phyloP scores from a whole-genome alignment of 2,888 invertebrate genomes.

The Microctonus hyperodae region DNA sequence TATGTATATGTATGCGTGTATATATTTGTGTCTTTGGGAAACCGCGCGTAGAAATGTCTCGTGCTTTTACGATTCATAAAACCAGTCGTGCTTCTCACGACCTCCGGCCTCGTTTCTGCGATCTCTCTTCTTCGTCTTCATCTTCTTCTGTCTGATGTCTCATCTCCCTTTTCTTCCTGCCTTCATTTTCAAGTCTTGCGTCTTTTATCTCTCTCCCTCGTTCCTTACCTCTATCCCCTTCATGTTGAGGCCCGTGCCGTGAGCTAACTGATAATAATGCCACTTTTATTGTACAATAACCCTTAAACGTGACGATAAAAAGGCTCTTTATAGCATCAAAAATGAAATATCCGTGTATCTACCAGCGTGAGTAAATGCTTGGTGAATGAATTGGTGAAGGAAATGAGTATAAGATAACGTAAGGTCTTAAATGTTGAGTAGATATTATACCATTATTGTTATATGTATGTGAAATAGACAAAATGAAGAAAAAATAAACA shows the following conservation, averaged over 20 bases:
- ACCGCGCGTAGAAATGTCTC: slow-evolving; percentile 47
- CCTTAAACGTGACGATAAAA: slow-evolving; percentile 62
- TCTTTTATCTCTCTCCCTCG: background rate
- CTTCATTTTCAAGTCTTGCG: background rate
- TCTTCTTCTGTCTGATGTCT: background rate
- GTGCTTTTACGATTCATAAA: slow-evolving; percentile 62
- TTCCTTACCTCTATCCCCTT: slow-evolving; percentile 19
- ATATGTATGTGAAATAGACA: too few species aligned
- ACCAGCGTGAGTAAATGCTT: slow-evolving; percentile 20
- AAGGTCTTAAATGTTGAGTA: background rate
- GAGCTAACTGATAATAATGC: slow-evolving; percentile 63
- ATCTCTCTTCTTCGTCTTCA: slow-evolving; percentile 32
- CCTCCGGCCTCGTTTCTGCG: slow-evolving; percentile 48
- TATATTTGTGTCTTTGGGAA: slow-evolving; percentile 28
- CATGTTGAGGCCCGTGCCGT: slow-evolving; percentile 42
- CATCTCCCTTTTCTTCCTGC: too few species aligned
- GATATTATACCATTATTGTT: too few species aligned
- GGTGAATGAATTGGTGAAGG: background rate
- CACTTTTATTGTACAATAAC: slow-evolving; percentile 63
- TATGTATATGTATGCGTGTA: background rate
- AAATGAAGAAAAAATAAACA: too few species aligned
- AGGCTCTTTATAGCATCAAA: slow-evolving; percentile 59
- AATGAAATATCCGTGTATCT: slow-evolving; percentile 57
- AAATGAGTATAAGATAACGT: background rate
- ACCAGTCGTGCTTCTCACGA: slow-evolving; percentile 59